Base-by-base conservation (phyloP, 2,113 vertebrate genomes). In the Chinchilla lanigera region DNA sequence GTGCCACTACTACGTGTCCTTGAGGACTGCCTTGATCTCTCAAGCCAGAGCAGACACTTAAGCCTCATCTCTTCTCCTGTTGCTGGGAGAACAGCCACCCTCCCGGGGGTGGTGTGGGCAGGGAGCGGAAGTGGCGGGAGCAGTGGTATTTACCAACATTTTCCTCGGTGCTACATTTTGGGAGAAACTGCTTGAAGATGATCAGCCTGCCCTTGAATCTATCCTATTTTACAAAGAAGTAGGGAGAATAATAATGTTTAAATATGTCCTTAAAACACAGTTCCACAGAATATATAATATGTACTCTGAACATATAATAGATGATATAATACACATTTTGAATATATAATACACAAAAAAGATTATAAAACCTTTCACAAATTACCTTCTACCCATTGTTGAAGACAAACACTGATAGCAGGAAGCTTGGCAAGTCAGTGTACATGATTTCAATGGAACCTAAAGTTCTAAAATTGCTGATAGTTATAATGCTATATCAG, bases 361-460 rank as follows among this genome's bases (percentile, higher is more conserved):
- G 22, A 84, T 81, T 89, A 69, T 54, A 93, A 94, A 86, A 35
- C 13, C 44, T 89, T 78, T 84, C 61, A 95, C n/a, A 78, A 94
- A 71, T 0, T 35, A 8, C 33, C n/a, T 69, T 86, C 26, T 54
- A 83, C 14, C 5, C 80, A 67, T 2, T 24, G 73, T 10, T 44
- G 11, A 90, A 44, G 73, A 86, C 52, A 82, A 78, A 71, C 89
- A 83, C 41, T 56, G 90, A 95, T 10, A 92, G 44, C 28, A 83
- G 20, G 67, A 91, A 96, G 85, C 38, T 54, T 94, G 77, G 77
- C 61, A 97, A 96, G 91, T 80, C 28, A 65, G 56, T 41, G 12
- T 58, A 28, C 38, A 41, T n/a, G 44, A 69, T 86, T 94, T 86
- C 86, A 82, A 87, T 90, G 67, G 41, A 20, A 90, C 35, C 9